A percentile compares a stretch with the other conserved stretches of the same genome.
phyloP scores from a whole-genome alignment of 1,140 invertebrate species.

The Bombyx mandarina region DNA sequence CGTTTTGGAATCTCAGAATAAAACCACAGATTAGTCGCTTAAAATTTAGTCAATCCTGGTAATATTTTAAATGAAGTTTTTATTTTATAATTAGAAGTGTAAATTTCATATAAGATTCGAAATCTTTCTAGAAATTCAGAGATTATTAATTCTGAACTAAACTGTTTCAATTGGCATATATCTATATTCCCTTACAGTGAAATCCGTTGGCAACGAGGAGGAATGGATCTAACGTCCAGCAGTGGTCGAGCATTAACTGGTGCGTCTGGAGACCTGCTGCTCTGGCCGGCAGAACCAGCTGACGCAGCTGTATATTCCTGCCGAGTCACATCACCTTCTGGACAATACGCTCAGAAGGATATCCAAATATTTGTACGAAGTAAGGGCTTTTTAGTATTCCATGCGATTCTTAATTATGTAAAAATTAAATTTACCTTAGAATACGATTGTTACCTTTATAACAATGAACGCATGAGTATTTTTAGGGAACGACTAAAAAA shows the following conservation, averaged over 20 bases:
- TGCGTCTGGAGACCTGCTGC: slow-evolving; percentile 39
- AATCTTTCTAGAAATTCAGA: too few species aligned
- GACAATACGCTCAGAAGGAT: slow-evolving; percentile 81
- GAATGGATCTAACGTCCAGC: slow-evolving; percentile 24
- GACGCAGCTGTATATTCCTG: slow-evolving; percentile 86
- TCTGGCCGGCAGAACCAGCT: slow-evolving; percentile 75
- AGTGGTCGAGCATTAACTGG: slow-evolving; percentile 24
- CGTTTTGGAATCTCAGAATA: too few species aligned
- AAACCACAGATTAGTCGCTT: too few species aligned
- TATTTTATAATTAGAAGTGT: too few species aligned
- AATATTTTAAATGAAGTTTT: too few species aligned
- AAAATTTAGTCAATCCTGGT: too few species aligned
- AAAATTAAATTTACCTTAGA: background rate
- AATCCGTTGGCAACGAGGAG: slow-evolving; percentile 52
- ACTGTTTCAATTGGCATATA: background rate
- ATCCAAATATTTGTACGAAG: slow-evolving; percentile 84
- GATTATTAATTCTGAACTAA: too few species aligned
- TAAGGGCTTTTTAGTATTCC: slow-evolving; percentile 57
- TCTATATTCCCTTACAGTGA: slow-evolving; percentile 26
- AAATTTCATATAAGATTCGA: too few species aligned
- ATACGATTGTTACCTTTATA: background rate
- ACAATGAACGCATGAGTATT: too few species aligned
- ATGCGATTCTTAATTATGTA: too few species aligned
- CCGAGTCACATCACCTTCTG: slow-evolving; percentile 80
- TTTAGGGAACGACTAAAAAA: too few species aligned